Conservation (phyloP, 2,888 invertebrate species). For the Alloscopus bannaensis region DNA sequence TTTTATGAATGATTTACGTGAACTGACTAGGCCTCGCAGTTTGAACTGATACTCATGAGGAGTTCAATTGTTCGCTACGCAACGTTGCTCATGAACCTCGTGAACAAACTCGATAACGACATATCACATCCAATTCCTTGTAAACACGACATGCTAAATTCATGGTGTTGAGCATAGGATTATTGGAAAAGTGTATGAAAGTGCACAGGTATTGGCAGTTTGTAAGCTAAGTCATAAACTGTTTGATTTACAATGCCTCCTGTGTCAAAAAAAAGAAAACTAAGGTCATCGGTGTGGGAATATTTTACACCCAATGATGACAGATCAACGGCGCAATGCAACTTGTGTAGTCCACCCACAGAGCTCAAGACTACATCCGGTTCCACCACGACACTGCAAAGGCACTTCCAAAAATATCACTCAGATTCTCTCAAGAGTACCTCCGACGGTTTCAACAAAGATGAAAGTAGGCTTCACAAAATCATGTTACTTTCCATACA, state of each 20-base stretch:
- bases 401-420: background rate
- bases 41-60: too few species aligned
- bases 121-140: too few species aligned
- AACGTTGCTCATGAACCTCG: too few species aligned
- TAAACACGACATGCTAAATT: too few species aligned
- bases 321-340: background rate
- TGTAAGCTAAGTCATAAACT: too few species aligned
- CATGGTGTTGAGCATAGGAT: too few species aligned
- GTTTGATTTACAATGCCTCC: background rate
- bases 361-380: background rate
- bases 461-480: background rate
- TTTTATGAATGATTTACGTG: conserved; percentile 16
- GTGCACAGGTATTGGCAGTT: too few species aligned
- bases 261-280: background rate
- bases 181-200: too few species aligned
- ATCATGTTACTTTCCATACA: too few species aligned
- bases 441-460: background rate
- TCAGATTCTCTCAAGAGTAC: background rate
- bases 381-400: background rate
- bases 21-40: too few species aligned
- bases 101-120: too few species aligned
- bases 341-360: background rate
- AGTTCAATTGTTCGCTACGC: too few species aligned
- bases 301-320: background rate
- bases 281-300: background rate